Conservation (phyloP, 2,888 invertebrate genomes). For the Drosophila mulleri region DNA sequence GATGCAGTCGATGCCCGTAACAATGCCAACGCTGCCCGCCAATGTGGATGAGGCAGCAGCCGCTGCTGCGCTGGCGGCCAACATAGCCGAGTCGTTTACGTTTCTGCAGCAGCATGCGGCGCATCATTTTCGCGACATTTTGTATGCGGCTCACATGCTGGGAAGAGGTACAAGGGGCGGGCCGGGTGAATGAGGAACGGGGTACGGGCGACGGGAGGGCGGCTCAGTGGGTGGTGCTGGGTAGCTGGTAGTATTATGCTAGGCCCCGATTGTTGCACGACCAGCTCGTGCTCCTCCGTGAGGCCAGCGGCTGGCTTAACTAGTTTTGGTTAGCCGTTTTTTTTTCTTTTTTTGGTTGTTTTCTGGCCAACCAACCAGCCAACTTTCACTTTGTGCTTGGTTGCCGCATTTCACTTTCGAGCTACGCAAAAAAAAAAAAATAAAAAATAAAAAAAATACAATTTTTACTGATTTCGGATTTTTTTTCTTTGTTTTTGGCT, state of each 20-base stretch:
- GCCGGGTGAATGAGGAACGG: background rate
- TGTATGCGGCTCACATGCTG: slow-evolving; percentile 88
- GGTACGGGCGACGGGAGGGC: background rate
- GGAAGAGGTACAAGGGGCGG: slow-evolving; percentile 86
- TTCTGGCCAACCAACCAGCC: slow-evolving; percentile 60
- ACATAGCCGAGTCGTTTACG: slow-evolving; percentile 85
- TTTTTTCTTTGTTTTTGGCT: slow-evolving; percentile 5
- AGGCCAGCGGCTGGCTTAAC: slow-evolving; percentile 50
- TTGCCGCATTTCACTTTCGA: slow-evolving; percentile 70
- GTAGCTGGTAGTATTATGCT: slow-evolving; percentile 25
- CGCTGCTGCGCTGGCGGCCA: slow-evolving; percentile 81
- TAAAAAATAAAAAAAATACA: background rate
- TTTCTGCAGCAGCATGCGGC: slow-evolving; percentile 84
- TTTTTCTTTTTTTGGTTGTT: slow-evolving; percentile 15
- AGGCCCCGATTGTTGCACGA: slow-evolving; percentile 56
- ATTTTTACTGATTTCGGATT: slow-evolving; percentile 8
- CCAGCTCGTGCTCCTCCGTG: slow-evolving; percentile 47
- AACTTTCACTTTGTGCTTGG: slow-evolving; percentile 75
- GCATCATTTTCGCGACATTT: slow-evolving; percentile 88
- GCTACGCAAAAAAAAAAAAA: slow-evolving; percentile 3
- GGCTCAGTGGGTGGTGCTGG: background rate
- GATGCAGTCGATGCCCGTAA: slow-evolving; percentile 79
- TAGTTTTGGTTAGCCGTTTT: slow-evolving; percentile 57
- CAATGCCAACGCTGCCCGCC: slow-evolving; percentile 68
- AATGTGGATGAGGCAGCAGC: slow-evolving; percentile 63